Conservation (phyloP, 2,888 invertebrate genomes). For the Eledone cirrhosa region DNA sequence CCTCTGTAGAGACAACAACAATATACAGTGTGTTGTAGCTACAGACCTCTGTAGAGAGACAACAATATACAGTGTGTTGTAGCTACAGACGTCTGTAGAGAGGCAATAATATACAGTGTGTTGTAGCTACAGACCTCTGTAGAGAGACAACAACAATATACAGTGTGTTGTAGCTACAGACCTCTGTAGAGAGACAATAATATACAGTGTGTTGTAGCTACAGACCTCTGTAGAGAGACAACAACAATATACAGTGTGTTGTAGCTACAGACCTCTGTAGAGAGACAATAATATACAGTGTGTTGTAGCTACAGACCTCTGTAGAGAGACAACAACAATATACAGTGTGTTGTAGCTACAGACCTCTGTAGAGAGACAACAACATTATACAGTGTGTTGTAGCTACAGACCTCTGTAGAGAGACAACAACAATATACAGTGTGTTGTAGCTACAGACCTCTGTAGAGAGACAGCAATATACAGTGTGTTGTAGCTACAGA, state of each 20-base stretch:
- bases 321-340: conserved; percentile 32
- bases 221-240: conserved; percentile 44
- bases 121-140: conserved; percentile 52
- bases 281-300: no score
- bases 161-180: no score
- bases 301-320: conserved; percentile 55
- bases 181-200: conserved; percentile 42
- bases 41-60: conserved; percentile 46
- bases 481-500: no score
- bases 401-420: conserved; percentile 51
- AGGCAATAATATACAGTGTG: no score
- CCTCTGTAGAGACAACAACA: conserved; percentile 42
- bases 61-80: no score
- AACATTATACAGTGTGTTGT: no score
- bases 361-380: conserved; percentile 42
- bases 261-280: conserved; percentile 52
- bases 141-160: conserved; percentile 30
- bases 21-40: no score
- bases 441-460: conserved; percentile 53
- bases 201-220: no score
- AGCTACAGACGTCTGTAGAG: conserved; percentile 50
- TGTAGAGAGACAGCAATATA: conserved; percentile 36
- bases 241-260: no score
- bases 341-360: no score
- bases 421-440: no score